Conservation (phyloP, 2,888 invertebrate species). For the Hipparchia semele region DNA sequence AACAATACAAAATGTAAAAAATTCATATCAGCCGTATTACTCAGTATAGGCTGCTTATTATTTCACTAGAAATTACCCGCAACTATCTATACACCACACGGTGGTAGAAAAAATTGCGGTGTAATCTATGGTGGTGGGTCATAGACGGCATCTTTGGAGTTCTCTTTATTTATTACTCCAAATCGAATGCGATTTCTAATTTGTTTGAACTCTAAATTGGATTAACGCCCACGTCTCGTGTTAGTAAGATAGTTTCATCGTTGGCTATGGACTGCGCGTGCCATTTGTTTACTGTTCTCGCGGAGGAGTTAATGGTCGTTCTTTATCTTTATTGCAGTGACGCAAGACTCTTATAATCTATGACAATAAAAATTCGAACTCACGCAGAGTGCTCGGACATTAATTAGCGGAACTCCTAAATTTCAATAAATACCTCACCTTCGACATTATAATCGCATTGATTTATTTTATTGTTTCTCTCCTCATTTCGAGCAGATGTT, state of each 20-base stretch:
- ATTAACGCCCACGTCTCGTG: constrained; percentile 9
- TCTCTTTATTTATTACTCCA: background rate
- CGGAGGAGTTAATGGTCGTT: constrained; percentile 52
- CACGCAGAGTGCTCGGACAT: constrained; percentile 41
- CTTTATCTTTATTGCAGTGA: constrained; percentile 54
- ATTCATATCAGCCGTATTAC: too few species aligned
- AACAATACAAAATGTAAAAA: too few species aligned
- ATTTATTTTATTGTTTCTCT: constrained; percentile 26
- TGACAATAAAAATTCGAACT: constrained; percentile 41
- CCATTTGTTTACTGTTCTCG: constrained; percentile 48
- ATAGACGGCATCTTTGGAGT: background rate
- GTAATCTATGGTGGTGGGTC: background rate
- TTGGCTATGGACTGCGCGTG: constrained; percentile 34
- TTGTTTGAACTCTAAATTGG: constrained; percentile 7
- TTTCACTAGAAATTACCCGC: too few species aligned
- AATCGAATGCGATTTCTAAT: constrained; percentile 8
- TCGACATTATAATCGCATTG: constrained; percentile 32
- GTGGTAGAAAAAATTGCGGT: too few species aligned
- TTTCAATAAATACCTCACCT: constrained; percentile 41
- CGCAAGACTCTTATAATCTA: constrained; percentile 40
- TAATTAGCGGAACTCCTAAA: constrained; percentile 43
- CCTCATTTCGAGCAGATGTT: constrained; percentile 6
- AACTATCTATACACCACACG: too few species aligned
- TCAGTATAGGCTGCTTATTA: too few species aligned
- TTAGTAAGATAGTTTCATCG: constrained; percentile 25